Evolutionary conservation across 2,113 vertebrate species (phyloP).

Genomic region (Daboia siamensis): DNA sequence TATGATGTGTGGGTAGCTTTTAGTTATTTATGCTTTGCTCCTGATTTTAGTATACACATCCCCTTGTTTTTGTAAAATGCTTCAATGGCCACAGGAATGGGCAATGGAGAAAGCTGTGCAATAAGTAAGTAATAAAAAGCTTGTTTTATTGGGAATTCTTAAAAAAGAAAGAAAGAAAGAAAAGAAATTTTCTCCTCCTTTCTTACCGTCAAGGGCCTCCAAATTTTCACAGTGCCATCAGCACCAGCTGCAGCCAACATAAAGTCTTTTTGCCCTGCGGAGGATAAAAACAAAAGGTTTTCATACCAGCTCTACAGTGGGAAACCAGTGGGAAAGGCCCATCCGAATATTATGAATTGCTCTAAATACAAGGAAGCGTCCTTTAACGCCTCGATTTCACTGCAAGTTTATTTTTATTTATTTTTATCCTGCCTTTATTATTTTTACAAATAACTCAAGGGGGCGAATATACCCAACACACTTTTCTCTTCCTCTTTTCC

Average conservation of each 20-base stretch:
- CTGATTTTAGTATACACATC: no score
- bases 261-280: conserved; percentile 33
- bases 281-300: background rate
- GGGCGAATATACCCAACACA: background rate
- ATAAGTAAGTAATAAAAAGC: no score
- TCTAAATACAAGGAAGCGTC: background rate
- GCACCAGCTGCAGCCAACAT: conserved; percentile 18
- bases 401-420: background rate
- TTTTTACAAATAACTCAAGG: background rate
- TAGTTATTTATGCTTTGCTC: no score
- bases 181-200: no score
- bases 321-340: background rate
- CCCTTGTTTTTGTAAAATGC: no score
- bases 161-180: background rate
- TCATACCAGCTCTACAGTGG: background rate
- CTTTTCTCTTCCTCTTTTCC: background rate
- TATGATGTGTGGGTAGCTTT: no score
- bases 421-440: background rate
- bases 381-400: background rate
- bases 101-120: no score
- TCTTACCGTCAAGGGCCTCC: conserved; percentile 39
- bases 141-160: background rate
- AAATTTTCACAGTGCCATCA: conserved; percentile 37
- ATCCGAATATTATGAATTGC: background rate
- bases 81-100: no score